A percentile compares a stretch with the other conserved stretches of the same genome.
These are phyloP conservation scores for Ctenosaura bakeri DNA, from an alignment of 2,797 vertebrate species.

Conservation along the genomic window DNA sequence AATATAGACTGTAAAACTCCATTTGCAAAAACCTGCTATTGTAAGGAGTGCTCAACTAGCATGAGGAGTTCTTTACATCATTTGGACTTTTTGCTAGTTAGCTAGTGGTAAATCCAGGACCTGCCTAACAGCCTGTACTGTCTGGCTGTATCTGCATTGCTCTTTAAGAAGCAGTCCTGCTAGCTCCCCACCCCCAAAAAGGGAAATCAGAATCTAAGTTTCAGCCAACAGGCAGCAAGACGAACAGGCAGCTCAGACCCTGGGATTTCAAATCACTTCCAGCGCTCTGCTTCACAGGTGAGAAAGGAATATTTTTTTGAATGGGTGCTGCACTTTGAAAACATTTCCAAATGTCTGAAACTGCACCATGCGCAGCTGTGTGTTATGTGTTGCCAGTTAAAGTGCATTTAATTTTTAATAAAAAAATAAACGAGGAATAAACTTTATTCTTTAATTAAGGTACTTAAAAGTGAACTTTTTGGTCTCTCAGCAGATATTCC, in stretches of 20 bases:
- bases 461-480: slow-evolving; percentile 75
- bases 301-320: slow-evolving; percentile 66
- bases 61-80: slow-evolving; percentile 73
- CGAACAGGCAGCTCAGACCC: slow-evolving; percentile 66
- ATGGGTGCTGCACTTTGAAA: slow-evolving; percentile 72
- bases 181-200: slow-evolving; percentile 43
- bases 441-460: slow-evolving; percentile 81
- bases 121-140: slow-evolving; percentile 73
- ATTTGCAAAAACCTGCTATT: slow-evolving; percentile 87
- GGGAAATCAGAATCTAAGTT: slow-evolving; percentile 68
- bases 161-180: slow-evolving; percentile 75
- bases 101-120: slow-evolving; percentile 85
- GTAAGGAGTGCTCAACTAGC: slow-evolving; percentile 84
- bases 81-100: slow-evolving; percentile 74
- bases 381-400: slow-evolving; percentile 75
- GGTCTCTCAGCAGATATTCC: slow-evolving; percentile 79
- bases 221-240: slow-evolving; percentile 71
- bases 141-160: slow-evolving; percentile 66
- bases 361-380: slow-evolving; percentile 72
- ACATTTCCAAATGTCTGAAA: slow-evolving; percentile 59
- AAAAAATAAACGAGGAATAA: slow-evolving; percentile 84
- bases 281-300: slow-evolving; percentile 50
- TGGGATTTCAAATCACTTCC: slow-evolving; percentile 62
- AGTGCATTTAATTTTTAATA: slow-evolving; percentile 82
- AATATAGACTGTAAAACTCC: slow-evolving; percentile 93